These are phyloP conservation scores for Laticauda laticaudata DNA, from an alignment of 2,113 vertebrate genomes.

Conservation along the genomic window DNA sequence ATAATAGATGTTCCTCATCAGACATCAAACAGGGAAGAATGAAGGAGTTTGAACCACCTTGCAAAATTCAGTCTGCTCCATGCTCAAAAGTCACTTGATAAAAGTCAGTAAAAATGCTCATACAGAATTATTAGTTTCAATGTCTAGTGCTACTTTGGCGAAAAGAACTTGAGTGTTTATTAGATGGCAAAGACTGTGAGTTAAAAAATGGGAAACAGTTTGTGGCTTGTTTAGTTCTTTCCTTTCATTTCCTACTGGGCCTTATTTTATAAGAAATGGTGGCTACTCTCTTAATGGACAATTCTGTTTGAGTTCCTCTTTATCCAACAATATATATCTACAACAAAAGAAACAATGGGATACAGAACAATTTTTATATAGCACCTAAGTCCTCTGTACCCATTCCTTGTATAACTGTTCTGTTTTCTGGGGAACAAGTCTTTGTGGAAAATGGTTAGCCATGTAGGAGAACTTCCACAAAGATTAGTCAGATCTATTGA, in stretches of 20 bases:
- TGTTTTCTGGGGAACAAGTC: not conserved
- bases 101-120: constrained; percentile 60
- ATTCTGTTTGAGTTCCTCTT: not conserved
- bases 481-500: not conserved
- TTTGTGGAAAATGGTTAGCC: not conserved
- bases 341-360: not conserved
- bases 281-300: not conserved
- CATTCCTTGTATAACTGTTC: not conserved
- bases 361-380: not conserved
- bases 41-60: constrained; percentile 39
- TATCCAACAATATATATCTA: not conserved
- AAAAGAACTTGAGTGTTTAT: constrained; percentile 54
- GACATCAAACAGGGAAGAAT: constrained; percentile 45
- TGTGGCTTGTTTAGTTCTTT: constrained; percentile 48
- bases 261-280: not conserved
- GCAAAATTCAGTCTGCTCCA: constrained; percentile 40
- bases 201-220: constrained; percentile 50
- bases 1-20: constrained; percentile 62
- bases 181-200: constrained; percentile 48
- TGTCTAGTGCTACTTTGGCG: constrained; percentile 58
- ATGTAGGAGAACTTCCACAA: not conserved
- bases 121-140: constrained; percentile 61
- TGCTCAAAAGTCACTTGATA: constrained; percentile 49
- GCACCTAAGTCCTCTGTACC: no score
- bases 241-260: constrained; percentile 26